Percentiles rank a stretch among this genome's conserved stretches.
These are phyloP conservation scores for Drosophila pseudotalamancana DNA, from an alignment of 2,888 invertebrate species.

Conservation along the genomic window DNA sequence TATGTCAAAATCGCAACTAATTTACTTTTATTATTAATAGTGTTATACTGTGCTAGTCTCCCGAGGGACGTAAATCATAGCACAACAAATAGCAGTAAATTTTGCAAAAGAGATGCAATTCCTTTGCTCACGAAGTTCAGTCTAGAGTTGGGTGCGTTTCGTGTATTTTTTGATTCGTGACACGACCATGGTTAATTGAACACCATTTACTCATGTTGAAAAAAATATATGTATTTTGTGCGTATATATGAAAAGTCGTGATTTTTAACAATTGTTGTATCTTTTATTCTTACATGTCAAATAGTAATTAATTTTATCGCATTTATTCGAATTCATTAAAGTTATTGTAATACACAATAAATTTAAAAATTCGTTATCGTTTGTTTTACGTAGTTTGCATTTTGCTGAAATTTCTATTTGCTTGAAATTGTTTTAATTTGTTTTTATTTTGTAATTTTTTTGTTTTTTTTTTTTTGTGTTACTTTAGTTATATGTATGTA, in stretches of 20 bases:
- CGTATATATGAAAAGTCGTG: neutral
- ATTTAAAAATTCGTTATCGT: constrained; percentile 71
- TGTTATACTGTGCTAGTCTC: too few species aligned
- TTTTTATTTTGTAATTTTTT: constrained; percentile 18
- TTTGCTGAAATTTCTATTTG: constrained; percentile 76
- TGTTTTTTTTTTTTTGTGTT: constrained; percentile 29
- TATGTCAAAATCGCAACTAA: too few species aligned
- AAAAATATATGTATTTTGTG: too few species aligned
- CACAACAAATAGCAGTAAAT: neutral
- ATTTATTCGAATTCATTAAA: constrained; percentile 67
- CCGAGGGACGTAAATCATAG: too few species aligned
- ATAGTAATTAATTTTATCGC: constrained; percentile 81
- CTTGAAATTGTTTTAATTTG: constrained; percentile 55
- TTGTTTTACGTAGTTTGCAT: constrained; percentile 76
- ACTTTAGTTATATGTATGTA: constrained; percentile 77
- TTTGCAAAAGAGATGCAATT: neutral
- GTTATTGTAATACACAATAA: constrained; percentile 67
- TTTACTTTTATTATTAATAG: too few species aligned
- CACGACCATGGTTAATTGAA: too few species aligned
- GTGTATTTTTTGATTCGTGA: too few species aligned
- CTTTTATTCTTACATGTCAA: constrained; percentile 81
- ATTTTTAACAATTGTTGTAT: constrained; percentile 68
- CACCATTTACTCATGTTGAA: neutral
- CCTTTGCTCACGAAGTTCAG: neutral
- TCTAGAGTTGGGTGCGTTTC: neutral